Evolutionary conservation across 2,797 vertebrate species (phyloP).

Genomic region (Crax fasciolata): DNA sequence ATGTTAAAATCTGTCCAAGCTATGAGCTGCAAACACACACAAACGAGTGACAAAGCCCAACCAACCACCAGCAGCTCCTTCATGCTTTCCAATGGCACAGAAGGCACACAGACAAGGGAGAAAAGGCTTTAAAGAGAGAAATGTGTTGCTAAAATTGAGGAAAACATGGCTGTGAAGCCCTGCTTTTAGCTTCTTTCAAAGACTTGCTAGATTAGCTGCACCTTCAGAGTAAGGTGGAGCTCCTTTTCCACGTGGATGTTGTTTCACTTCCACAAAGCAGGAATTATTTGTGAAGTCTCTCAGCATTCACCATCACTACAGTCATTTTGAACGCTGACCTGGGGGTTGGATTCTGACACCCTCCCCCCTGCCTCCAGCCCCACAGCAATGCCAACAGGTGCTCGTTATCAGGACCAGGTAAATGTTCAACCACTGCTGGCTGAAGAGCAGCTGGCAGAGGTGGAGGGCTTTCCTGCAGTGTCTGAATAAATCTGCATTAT

Average conservation of each 20-base stretch:
- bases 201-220: rapidly evolving
- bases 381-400: background rate
- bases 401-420: background rate
- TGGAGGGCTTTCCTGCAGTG: background rate
- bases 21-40: background rate
- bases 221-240: background rate
- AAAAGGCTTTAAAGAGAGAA: background rate
- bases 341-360: background rate
- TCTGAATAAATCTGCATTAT: rapidly evolving
- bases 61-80: background rate
- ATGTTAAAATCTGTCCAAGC: background rate
- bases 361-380: background rate
- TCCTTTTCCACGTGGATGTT: background rate
- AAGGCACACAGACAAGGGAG: background rate
- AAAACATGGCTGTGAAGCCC: background rate
- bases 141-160: background rate
- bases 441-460: background rate
- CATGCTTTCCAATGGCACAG: background rate
- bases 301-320: rapidly evolving
- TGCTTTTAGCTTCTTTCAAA: background rate
- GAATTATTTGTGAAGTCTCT: background rate
- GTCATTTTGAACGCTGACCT: rapidly evolving
- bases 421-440: background rate
- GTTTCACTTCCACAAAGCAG: background rate
- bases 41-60: background rate